These are phyloP conservation scores for Colossoma macropomum DNA, from an alignment of 2,113 vertebrate species.

Conservation along the genomic window DNA sequence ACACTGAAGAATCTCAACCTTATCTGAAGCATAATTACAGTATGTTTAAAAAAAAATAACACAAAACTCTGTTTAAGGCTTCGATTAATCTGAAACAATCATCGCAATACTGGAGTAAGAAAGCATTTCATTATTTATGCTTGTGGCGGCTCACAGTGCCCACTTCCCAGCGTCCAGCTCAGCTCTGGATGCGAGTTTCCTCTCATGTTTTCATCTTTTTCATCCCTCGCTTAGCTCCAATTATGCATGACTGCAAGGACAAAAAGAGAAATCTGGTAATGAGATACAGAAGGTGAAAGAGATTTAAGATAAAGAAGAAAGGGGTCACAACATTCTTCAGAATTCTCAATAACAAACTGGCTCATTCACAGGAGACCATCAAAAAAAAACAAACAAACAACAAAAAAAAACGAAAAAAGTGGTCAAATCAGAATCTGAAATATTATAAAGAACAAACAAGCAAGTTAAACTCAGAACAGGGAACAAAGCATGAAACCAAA, in stretches of 20 bases:
- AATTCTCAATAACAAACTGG: constrained; percentile 10
- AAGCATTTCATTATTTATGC: constrained; percentile 4
- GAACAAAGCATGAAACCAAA: too few relatives aligned
- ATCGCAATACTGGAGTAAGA: constrained; percentile 13
- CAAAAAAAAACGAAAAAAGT: background rate
- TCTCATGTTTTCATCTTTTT: constrained; percentile 64
- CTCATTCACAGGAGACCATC: background rate
- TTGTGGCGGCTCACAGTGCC: constrained; percentile 40
- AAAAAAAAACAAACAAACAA: constrained; percentile 41
- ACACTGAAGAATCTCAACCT: background rate
- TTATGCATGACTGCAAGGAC: constrained; percentile 70
- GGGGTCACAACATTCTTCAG: background rate
- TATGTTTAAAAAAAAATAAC: constrained; percentile 14
- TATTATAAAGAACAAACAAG: background rate
- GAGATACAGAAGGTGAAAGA: constrained; percentile 48
- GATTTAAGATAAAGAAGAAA: background rate
- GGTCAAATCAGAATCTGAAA: background rate
- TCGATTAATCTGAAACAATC: constrained; percentile 33
- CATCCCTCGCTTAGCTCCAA: constrained; percentile 70
- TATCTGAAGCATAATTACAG: background rate
- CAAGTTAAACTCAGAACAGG: too few relatives aligned
- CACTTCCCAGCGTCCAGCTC: constrained; percentile 68
- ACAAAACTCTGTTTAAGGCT: constrained; percentile 38
- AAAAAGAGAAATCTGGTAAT: constrained; percentile 68
- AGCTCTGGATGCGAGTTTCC: constrained; percentile 63